Base-by-base conservation (phyloP, 2,797 vertebrate genomes). In the Urophycis tenuis region DNA sequence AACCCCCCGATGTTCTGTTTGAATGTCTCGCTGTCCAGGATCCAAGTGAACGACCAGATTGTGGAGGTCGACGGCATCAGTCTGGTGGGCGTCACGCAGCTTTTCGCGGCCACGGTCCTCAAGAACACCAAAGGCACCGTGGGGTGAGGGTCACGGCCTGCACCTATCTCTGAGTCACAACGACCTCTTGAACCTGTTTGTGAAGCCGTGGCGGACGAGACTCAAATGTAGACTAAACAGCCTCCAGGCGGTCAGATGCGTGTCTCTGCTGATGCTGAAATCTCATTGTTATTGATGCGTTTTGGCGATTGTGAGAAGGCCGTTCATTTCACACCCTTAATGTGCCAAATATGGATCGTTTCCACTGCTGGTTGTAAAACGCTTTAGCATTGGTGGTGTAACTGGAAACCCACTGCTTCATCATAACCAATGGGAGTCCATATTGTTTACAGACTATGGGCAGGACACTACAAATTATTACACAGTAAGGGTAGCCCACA, bases 51-150 rank as follows among this genome's bases (percentile, higher is more conserved):
- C 81, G 96, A 98, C 91, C 96, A 98, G 91, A 97, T 98, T 80
- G 95, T 98, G 86, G 96, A 97, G 84, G 96, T 97, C 75, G 96
- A 98, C 84, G 93, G 95, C 49, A 93, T 93, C 89, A 96, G 95
- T 88, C 90, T 98, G 71, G 95, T 98, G 39, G 96, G 96, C 75
- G 96, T 98, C 83, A 96, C 96, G 0, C 96, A 96, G 74, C 93
- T 96, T 73, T 96, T 97, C 88, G 96, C 96, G 80, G 96, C 96
- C 49, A 96, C 95, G n/a, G 95, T 97, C 72, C 90, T 98, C 77
- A 98, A 98, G 91, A 97, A 97, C 90, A 98, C 96, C 31, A 96
- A 96, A 92, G 96, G 96, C 87, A 92, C 92, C 1, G 96, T 98
- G 81, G 93, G 94, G 96, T 97, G 86, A 90, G 92, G 92, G 81